Evolutionary conservation across 2,888 invertebrate genomes (phyloP).

Genomic region (Drosophila cognata): DNA sequence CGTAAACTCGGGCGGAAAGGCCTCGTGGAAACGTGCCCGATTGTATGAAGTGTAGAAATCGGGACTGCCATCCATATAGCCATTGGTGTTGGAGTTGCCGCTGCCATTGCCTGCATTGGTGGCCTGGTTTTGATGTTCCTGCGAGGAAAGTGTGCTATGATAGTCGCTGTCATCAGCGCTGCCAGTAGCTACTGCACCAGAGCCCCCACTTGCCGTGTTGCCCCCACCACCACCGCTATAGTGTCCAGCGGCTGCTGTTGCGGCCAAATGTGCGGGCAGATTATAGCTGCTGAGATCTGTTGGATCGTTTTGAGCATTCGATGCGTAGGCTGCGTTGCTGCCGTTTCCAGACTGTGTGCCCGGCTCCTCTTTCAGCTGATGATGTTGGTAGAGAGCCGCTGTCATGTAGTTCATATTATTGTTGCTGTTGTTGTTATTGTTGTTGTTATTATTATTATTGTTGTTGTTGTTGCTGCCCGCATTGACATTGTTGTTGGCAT

Average conservation of each 20-base stretch:
- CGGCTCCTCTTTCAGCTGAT: slow-evolving; percentile 85
- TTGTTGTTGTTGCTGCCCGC: slow-evolving; percentile 38
- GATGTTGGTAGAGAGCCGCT: slow-evolving; percentile 82
- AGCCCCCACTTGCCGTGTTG: slow-evolving; percentile 32
- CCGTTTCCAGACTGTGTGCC: slow-evolving; percentile 78
- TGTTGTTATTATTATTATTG: slow-evolving; percentile 61
- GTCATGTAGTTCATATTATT: slow-evolving; percentile 84
- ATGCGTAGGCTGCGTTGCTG: slow-evolving; percentile 52
- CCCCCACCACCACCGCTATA: slow-evolving; percentile 72
- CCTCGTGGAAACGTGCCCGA: slow-evolving; percentile 84
- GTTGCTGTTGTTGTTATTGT: slow-evolving; percentile 72
- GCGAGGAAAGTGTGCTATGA: slow-evolving; percentile 76
- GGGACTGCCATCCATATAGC: slow-evolving; percentile 78
- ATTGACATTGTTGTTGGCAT: slow-evolving; percentile 50
- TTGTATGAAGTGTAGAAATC: slow-evolving; percentile 79
- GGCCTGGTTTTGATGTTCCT: slow-evolving; percentile 81
- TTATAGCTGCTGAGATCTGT: slow-evolving; percentile 83
- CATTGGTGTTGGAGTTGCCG: slow-evolving; percentile 64
- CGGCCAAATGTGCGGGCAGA: slow-evolving; percentile 74
- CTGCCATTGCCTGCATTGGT: slow-evolving; percentile 70
- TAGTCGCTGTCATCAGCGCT: slow-evolving; percentile 79
- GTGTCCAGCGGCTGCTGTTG: slow-evolving; percentile 63
- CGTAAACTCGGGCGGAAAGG: slow-evolving; percentile 83
- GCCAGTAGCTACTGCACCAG: slow-evolving; percentile 33
- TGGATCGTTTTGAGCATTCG: slow-evolving; percentile 84